Evolutionary conservation across 2,797 vertebrate genomes (phyloP), one percentile per base, ranked within the genome.

Genomic region (Melanotaenia pygmaea): DNA sequence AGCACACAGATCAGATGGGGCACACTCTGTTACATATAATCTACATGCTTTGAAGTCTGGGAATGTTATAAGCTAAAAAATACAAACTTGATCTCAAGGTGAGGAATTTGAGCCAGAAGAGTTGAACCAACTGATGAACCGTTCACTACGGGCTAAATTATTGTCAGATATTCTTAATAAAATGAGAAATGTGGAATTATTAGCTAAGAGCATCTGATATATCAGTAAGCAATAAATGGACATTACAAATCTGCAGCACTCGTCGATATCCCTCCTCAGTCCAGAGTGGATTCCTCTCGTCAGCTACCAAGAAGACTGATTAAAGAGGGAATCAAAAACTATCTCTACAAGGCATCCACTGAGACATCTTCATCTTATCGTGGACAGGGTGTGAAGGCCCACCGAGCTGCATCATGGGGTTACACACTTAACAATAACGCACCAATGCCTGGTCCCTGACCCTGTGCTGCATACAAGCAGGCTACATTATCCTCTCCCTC

Each of bases 31-130:
- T 88, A 91, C 86, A 85, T 79, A 88, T 72, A 85, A 73, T 90
- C 88, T 86, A 91, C 91, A 93, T 92, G 91, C 90, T 89, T 86
- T 82, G 16, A 87, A 82, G 50, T 86, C 65, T 80, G 88, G 92
- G 91, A 93, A 94, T 94, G 91, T 92, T 84, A 89, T 68, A 70
- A 84, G 77, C 74, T 86, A 85, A 85, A 83, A 35, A 77, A 82
- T 67, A 72, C 65, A 86, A 83, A 84, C 80, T 66, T 9, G 2
- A 50, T 70, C 70, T 81, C 71, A 63, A 64, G 53, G 30, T 73
- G 51, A 72, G 70, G 58, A 81, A 75, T 67, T 66, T 53, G 59
- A 82, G 38, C 70, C 71, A 65, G 76, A 69, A 37, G 35, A 75
- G 74, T 82, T 78, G 82, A 81, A 63, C 61, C 76, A 75, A 85